These are phyloP conservation scores for Drosophila peninsularis DNA, from an alignment of 2,888 invertebrate genomes.

Conservation along the genomic window DNA sequence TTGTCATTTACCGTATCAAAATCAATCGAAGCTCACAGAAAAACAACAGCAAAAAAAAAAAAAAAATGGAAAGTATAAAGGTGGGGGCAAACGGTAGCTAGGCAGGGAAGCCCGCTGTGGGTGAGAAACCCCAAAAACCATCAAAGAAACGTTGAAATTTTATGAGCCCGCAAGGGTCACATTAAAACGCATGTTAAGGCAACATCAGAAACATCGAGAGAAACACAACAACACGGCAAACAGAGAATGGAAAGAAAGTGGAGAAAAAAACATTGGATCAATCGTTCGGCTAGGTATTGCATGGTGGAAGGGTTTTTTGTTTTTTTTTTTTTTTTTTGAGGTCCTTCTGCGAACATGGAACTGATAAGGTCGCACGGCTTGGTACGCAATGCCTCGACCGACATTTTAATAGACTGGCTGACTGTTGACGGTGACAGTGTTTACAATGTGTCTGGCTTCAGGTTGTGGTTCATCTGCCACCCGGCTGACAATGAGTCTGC, in stretches of 20 bases:
- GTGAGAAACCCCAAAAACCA: slow-evolving; percentile 49
- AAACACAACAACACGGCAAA: slow-evolving; percentile 29
- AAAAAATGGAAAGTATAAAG: slow-evolving; percentile 1
- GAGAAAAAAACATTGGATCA: slow-evolving; percentile 28
- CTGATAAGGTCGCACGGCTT: slow-evolving; percentile 70
- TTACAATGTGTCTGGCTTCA: slow-evolving; percentile 66
- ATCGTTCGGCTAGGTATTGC: slow-evolving; percentile 7
- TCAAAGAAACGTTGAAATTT: slow-evolving; percentile 66
- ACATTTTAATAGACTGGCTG: slow-evolving; percentile 72
- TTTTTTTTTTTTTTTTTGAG: background rate
- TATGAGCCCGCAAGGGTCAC: slow-evolving; percentile 80
- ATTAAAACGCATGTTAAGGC: slow-evolving; percentile 77
- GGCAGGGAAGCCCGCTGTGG: slow-evolving; percentile 9
- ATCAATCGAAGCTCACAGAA: slow-evolving; percentile 65
- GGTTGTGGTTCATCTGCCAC: slow-evolving; percentile 3
- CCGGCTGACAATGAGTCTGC: slow-evolving; percentile 36
- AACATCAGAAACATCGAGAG: slow-evolving; percentile 49
- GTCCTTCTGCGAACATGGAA: slow-evolving; percentile 27
- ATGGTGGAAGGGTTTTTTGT: background rate
- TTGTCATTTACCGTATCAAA: slow-evolving; percentile 63
- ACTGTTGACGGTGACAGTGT: slow-evolving; percentile 66
- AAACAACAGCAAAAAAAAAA: slow-evolving; percentile 20
- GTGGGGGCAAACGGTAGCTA: slow-evolving; percentile 4
- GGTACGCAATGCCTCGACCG: slow-evolving; percentile 64
- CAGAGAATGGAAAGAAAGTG: slow-evolving; percentile 5